phyloP scores from a whole-genome alignment of 2,888 invertebrate genomes.

The Cosmia trapezina region DNA sequence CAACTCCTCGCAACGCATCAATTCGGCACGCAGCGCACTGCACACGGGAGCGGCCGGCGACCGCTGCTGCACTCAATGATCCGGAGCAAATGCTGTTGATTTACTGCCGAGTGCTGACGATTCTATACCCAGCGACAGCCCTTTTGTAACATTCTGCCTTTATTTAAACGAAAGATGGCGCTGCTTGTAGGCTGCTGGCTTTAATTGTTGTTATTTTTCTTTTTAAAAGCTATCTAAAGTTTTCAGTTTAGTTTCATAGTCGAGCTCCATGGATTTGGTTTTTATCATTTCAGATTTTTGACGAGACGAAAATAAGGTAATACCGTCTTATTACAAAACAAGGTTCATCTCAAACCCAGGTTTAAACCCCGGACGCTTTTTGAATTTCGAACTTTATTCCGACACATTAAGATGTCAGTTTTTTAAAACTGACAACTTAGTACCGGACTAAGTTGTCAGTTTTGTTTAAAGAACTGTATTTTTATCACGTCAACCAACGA shows the following conservation, averaged over 20 bases:
- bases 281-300: neutral
- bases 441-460: no score
- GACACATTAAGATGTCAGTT: no score
- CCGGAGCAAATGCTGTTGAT: conserved; percentile 81
- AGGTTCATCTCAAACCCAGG: no score
- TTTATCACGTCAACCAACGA: no score
- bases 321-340: no score
- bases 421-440: no score
- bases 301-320: neutral
- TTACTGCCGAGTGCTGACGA: conserved; percentile 76
- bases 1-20: conserved; percentile 16
- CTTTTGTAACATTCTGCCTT: conserved; percentile 31
- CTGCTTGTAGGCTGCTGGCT: conserved; percentile 3
- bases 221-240: neutral
- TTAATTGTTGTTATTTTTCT: conserved; percentile 1
- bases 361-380: no score
- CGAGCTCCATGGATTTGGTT: neutral
- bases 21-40: conserved; percentile 51
- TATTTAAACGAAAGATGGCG: conserved; percentile 37
- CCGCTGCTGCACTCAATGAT: conserved; percentile 66
- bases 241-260: neutral
- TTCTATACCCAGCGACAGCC: conserved; percentile 46
- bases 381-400: no score
- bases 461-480: no score
- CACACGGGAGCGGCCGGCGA: conserved; percentile 61